Evolutionary conservation across 2,113 vertebrate species (phyloP), one percentile per base, ranked within the genome.

Genomic region (Etheostoma cragini): DNA sequence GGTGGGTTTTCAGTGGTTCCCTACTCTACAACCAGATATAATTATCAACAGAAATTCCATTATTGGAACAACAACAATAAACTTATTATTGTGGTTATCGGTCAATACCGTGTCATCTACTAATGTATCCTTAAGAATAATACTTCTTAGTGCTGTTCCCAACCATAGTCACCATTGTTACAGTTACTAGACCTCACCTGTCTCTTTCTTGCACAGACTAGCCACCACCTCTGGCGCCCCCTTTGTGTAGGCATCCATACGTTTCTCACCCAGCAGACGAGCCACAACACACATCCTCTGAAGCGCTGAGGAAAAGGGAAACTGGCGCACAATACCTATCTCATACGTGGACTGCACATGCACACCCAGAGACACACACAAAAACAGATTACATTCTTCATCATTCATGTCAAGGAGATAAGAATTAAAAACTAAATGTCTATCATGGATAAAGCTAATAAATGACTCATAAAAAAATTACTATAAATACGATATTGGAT

Each of bases 301-400:
- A 81, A 97, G 70, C 11, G 94, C 96, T 4, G 98, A 99, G 45
- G 98, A 99, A 91, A 99, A 99, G 0, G 98, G 98, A 84, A 99
- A 99, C 95, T 99, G 98, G 4, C 97, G 96, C 71, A 99, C 97
- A 0, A 99, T 98, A 85, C 98, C 98, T 15, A 99, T 99, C 88
- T 99, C 98, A 71, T 99, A 97, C 64, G 93, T 83, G 2, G 94
- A 92, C 98, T 99, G 91, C 64, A 68, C 24, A 78, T n/a, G 24
- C 45, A 74, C 62, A 65, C 16, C 33, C 5, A 67, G 52, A 65
- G 14, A 73, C 3, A 73, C 45, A 67, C 14, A 35, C 5, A 73
- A 12, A 66, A 1, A 52, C 38, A 47, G 35, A 68, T 0, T 24
- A 0, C 3, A 69, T 8, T 16, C 13, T 22, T 58, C 4, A 77